These are phyloP conservation scores for Macrobrachium nipponense DNA, from an alignment of 1,140 invertebrate genomes.

Conservation along the genomic window DNA sequence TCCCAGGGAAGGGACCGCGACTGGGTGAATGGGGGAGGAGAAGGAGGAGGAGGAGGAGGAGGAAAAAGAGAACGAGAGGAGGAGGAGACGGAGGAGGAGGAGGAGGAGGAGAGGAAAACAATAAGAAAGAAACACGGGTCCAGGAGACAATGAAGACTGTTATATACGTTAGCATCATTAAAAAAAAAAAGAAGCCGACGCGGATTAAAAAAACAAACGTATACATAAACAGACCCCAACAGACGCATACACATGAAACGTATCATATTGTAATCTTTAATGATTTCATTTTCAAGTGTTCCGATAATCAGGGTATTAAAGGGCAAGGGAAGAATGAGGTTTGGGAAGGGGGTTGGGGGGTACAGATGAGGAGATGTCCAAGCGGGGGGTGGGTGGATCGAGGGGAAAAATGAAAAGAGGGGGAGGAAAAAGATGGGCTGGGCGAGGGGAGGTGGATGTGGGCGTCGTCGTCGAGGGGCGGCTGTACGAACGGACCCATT, in stretches of 20 bases:
- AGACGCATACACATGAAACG: not conserved
- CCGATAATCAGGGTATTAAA: not conserved
- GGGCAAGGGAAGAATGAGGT: not conserved
- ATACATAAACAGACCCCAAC: not conserved
- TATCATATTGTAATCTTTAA: too few relatives aligned
- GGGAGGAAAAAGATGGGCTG: not conserved
- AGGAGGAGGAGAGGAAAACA: too few relatives aligned
- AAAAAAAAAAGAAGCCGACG: too few relatives aligned
- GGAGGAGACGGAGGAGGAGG: too few relatives aligned
- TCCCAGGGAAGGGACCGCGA: not conserved
- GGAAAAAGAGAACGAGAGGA: too few relatives aligned
- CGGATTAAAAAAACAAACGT: too few relatives aligned
- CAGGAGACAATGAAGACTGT: too few relatives aligned
- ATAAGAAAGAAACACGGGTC: too few relatives aligned
- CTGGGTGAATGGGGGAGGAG: not conserved
- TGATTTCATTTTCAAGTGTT: too few relatives aligned
- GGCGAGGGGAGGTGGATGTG: not conserved
- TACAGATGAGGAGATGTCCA: not conserved
- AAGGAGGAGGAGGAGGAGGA: too few relatives aligned
- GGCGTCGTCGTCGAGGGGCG: not conserved
- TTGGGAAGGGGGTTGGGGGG: not conserved
- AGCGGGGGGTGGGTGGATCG: constrained; percentile 3
- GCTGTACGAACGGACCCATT: not conserved
- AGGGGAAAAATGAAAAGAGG: not conserved
- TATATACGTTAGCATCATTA: too few relatives aligned